phyloP scores from a whole-genome alignment of 2,113 vertebrate species.

The Ochotona curzoniae region DNA sequence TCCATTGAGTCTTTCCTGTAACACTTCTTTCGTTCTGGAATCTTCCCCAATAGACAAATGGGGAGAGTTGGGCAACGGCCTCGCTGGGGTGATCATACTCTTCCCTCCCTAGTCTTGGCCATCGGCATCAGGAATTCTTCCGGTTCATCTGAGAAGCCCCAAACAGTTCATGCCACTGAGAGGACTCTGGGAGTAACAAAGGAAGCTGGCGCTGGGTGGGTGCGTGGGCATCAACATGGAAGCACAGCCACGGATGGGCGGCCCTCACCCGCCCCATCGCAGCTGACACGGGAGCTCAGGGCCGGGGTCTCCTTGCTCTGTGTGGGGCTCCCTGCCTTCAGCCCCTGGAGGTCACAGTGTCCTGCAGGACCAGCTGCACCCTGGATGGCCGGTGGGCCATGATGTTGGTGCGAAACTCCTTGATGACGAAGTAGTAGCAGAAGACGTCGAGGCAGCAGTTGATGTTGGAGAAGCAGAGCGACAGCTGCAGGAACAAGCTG shows the following conservation, averaged over 20 bases:
- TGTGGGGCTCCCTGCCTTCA: background rate
- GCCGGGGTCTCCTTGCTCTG: background rate
- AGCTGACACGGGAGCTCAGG: background rate
- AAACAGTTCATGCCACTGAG: background rate
- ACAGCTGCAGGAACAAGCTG: constrained; percentile 91
- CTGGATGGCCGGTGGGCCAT: background rate
- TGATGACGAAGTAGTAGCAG: constrained; percentile 93
- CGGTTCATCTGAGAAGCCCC: background rate
- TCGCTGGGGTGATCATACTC: background rate
- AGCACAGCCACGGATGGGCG: accelerated
- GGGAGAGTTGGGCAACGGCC: background rate
- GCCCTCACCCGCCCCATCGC: accelerated
- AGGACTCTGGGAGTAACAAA: background rate
- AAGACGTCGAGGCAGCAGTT: constrained; percentile 94
- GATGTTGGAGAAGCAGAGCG: constrained; percentile 91
- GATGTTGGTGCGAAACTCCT: constrained; percentile 84
- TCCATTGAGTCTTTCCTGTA: background rate
- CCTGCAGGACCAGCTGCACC: background rate
- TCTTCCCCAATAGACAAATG: background rate
- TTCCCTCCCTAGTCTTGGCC: background rate
- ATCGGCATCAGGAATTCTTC: background rate
- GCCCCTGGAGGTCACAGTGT: background rate
- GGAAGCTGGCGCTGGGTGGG: background rate
- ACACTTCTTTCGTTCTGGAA: constrained; percentile 1
- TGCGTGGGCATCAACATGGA: too few species aligned